Base-by-base conservation (phyloP, 2,888 invertebrate species). In the Drosophila pegasa region DNA sequence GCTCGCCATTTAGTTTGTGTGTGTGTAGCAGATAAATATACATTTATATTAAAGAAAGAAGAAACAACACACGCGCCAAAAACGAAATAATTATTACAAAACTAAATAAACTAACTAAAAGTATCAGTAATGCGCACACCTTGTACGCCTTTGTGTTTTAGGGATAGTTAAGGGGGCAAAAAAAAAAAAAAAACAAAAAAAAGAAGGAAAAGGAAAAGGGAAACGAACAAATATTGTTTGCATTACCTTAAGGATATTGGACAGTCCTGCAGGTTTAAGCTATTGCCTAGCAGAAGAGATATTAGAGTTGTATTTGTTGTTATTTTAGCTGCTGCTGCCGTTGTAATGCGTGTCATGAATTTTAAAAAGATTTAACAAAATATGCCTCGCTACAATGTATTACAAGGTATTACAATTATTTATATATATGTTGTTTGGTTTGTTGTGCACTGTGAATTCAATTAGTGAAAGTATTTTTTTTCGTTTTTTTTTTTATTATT, bases 81-180 rank as follows among this genome's bases (percentile, higher is more conserved):
- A 56, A 40, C n/a, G 41, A 61, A 71, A 56, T 51, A 33, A 22
- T 20, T 10, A 31, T 40, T 62, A 69, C 40, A 80, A 77, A 82
- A 80, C 65, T 78, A 87, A 75, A 80, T 82, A 80, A 80, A 65
- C 77, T 83, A 86, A 72, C 58, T 77, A 87, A 72, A 82, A 60
- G 64, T 79, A 79, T 80, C 80, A 72, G 86, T 71, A 81, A 48
- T 66, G 62, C 66, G 62, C 58, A 71, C 61, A 51, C 18, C 12
- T 29, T 18, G 41, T 47, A 52, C 61, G 38, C 52, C 52, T 50
- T 45, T 60, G 31, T 16, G 41, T 29, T 54, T 25, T 43, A 57
- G 51, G 47, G 43, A 40, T 20, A n/a, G 50, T 25, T 3, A 5
- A 5, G 25, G 25, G 25, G 25, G n/a, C 8, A 22, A 0, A 51